These are phyloP conservation scores for Drosophila setifemur DNA, from an alignment of 1,140 invertebrate genomes.

Conservation along the genomic window DNA sequence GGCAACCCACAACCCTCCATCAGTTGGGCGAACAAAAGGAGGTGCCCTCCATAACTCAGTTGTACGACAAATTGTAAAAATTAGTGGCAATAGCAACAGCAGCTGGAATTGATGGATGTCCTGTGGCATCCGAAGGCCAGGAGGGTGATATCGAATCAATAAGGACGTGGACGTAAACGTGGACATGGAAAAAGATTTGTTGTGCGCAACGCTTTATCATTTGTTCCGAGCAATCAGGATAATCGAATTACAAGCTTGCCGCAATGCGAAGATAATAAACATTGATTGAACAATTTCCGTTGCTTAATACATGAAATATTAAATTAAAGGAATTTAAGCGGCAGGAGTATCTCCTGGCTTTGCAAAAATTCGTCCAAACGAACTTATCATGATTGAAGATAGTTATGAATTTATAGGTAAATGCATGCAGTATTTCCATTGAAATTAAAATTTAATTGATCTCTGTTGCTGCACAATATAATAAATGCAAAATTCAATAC, in stretches of 20 bases:
- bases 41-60: conserved; percentile 57
- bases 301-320: neutral
- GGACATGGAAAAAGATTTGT: conserved; percentile 29
- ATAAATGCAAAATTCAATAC: too few relatives aligned
- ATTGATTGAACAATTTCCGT: conserved; percentile 37
- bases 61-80: conserved; percentile 63
- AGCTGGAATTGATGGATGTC: conserved; percentile 38
- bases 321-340: neutral
- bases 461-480: too few relatives aligned
- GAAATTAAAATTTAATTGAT: too few relatives aligned
- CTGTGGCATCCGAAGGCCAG: neutral
- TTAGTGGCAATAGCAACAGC: conserved; percentile 40
- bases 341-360: too few relatives aligned
- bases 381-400: too few relatives aligned
- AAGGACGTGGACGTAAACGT: conserved; percentile 14
- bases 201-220: conserved; percentile 27
- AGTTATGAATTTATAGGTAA: too few relatives aligned
- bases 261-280: conserved; percentile 35
- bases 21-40: conserved; percentile 14
- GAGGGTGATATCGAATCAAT: conserved; percentile 21
- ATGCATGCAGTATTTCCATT: too few relatives aligned
- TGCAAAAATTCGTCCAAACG: too few relatives aligned
- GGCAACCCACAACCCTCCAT: neutral
- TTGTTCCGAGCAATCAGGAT: conserved; percentile 42
- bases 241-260: conserved; percentile 49